Evolutionary conservation across 2,113 vertebrate species (phyloP).

Genomic region (Symphodus melops): DNA sequence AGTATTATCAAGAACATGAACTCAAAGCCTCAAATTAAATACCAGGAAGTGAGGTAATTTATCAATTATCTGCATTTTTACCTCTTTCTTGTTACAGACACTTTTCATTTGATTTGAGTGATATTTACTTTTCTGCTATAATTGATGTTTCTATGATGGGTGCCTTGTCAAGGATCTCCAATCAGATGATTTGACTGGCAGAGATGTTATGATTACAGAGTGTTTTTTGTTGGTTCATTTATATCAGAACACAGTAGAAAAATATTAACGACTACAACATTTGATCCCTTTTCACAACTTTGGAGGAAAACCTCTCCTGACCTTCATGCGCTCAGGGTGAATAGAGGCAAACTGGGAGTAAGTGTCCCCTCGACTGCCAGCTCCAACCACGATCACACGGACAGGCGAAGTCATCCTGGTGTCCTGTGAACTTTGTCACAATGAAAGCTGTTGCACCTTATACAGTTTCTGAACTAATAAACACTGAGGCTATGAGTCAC

Average conservation of each 20-base stretch:
- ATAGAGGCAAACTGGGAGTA: conserved; percentile 77
- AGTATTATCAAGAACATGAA: no score
- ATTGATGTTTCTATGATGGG: not conserved
- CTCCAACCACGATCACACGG: conserved; percentile 82
- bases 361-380: conserved; percentile 78
- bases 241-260: not conserved
- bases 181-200: not conserved
- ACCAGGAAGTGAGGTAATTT: no score
- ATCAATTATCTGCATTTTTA: no score
- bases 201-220: no score
- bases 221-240: not conserved
- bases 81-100: no score
- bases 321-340: conserved; percentile 80
- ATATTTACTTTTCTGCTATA: not conserved
- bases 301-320: conserved; percentile 28
- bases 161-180: not conserved
- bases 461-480: not conserved
- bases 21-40: not conserved
- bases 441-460: not conserved
- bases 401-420: conserved; percentile 74
- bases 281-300: not conserved
- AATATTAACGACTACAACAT: not conserved
- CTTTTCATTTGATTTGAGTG: no score
- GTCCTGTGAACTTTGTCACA: conserved; percentile 43
- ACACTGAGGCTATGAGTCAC: not conserved